Evolutionary conservation across 2,888 invertebrate genomes (phyloP).

Genomic region (Pristionchus arcanus): DNA sequence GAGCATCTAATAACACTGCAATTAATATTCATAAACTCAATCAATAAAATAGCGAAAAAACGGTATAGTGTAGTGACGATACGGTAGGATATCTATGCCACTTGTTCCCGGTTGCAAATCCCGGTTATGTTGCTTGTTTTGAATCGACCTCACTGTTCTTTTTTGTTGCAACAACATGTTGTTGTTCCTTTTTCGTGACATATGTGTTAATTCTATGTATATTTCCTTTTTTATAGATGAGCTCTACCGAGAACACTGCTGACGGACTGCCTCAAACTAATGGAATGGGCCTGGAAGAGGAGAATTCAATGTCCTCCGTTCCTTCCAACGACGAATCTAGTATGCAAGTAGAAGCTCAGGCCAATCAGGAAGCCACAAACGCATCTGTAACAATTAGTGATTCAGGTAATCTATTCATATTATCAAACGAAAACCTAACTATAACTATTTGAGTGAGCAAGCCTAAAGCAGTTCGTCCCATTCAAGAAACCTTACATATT

Average conservation of each 20-base stretch:
- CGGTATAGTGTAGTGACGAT: too few species aligned
- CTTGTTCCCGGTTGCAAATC: too few species aligned
- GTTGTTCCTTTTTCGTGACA: background rate
- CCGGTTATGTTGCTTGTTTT: too few species aligned
- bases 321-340: conserved; percentile 33
- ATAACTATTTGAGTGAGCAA: conserved; percentile 25
- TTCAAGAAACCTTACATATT: conserved; percentile 54
- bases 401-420: background rate
- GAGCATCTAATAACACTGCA: too few species aligned
- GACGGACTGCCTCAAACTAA: background rate
- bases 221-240: background rate
- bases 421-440: background rate
- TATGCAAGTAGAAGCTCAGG: background rate
- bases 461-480: conserved; percentile 45
- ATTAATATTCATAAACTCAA: too few species aligned
- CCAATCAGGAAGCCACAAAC: background rate
- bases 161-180: too few species aligned
- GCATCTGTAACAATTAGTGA: background rate
- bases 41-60: too few species aligned
- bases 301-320: conserved; percentile 47
- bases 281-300: conserved; percentile 6
- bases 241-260: conserved; percentile 22
- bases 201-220: background rate
- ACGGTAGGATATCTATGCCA: too few species aligned
- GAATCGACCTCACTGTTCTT: background rate